Evolutionary conservation across 1,140 invertebrate species (phyloP).

Genomic region (Pachypeltis micranthus): DNA sequence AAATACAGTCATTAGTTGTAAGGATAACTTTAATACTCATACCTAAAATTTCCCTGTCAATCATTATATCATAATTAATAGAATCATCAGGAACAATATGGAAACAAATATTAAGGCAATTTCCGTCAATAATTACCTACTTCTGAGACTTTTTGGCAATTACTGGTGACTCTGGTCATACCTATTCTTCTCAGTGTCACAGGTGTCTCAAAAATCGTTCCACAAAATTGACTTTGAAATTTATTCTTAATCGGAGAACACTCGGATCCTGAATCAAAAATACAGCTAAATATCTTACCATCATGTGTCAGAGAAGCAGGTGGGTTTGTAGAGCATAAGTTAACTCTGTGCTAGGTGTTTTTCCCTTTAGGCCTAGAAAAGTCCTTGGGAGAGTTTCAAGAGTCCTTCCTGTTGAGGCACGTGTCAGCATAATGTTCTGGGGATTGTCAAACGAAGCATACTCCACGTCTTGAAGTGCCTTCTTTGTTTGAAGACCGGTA

Average conservation of each 20-base stretch:
- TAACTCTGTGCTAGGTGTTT: neutral
- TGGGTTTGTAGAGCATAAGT: slow-evolving; percentile 15
- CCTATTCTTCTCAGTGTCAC: neutral
- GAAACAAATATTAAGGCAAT: neutral
- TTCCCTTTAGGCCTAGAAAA: neutral
- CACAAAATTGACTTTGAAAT: too few species aligned
- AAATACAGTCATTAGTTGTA: slow-evolving; percentile 7
- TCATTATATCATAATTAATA: neutral
- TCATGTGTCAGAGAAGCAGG: too few species aligned
- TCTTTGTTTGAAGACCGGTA: too few species aligned
- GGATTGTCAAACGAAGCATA: too few species aligned
- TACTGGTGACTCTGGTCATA: neutral
- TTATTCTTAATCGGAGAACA: too few species aligned
- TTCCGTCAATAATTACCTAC: neutral
- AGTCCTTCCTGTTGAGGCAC: too few species aligned
- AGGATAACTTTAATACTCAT: slow-evolving; percentile 13
- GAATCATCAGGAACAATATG: slow-evolving; percentile 2
- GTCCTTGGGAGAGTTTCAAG: too few species aligned
- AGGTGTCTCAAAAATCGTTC: slow-evolving; percentile 11
- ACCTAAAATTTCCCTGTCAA: slow-evolving; percentile 19
- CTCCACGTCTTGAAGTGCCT: too few species aligned
- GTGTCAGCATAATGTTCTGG: too few species aligned
- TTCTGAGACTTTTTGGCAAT: neutral
- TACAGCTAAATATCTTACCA: too few species aligned
- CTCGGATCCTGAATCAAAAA: too few species aligned